Evolutionary conservation across 2,113 vertebrate genomes (phyloP).

Genomic region (Mesocricetus auratus): DNA sequence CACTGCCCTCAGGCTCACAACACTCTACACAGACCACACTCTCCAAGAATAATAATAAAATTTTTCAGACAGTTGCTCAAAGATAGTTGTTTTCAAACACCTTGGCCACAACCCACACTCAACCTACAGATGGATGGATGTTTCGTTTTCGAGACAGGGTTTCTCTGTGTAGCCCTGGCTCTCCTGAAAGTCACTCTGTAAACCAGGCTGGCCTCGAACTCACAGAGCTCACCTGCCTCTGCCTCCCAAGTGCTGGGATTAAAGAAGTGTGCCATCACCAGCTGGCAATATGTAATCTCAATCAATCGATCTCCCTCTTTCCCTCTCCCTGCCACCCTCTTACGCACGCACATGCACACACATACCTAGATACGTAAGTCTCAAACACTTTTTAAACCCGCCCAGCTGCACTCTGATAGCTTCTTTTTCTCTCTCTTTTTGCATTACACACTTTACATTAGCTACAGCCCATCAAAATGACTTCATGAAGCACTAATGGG

Average conservation of each 20-base stretch:
- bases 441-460: slow-evolving; percentile 1
- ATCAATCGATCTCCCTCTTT: not conserved
- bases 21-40: not conserved
- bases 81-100: too few species aligned
- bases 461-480: slow-evolving; percentile 27
- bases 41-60: too few species aligned
- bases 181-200: too few species aligned
- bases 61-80: too few species aligned
- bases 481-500: slow-evolving; percentile 42
- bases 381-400: not conserved
- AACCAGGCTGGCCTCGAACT: too few species aligned
- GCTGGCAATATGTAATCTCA: not conserved
- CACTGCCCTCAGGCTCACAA: not conserved
- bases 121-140: too few species aligned
- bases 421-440: not conserved
- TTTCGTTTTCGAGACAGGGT: too few species aligned
- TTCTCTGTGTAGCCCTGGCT: too few species aligned
- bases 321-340: not conserved
- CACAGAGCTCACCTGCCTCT: too few species aligned
- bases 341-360: not conserved
- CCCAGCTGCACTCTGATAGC: not conserved
- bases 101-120: too few species aligned
- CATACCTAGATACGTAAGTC: not conserved
- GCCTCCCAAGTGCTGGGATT: too few species aligned
- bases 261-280: too few species aligned